Evolutionary conservation across 2,888 invertebrate species (phyloP).

Genomic region (Nematopogon swammerdamellus): DNA sequence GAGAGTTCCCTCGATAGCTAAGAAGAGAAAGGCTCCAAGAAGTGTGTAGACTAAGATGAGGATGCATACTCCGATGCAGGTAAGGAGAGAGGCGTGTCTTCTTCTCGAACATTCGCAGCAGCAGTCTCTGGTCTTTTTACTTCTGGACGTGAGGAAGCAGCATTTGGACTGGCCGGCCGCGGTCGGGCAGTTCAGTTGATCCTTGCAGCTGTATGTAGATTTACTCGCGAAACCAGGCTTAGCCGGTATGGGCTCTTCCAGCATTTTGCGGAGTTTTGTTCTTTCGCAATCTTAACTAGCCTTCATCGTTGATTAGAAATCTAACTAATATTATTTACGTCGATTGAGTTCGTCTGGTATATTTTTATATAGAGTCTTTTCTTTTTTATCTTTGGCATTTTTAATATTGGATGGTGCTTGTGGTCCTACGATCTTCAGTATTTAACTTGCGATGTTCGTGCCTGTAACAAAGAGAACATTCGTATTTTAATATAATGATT

Average conservation of each 20-base stretch:
- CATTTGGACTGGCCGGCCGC: slow-evolving; percentile 4
- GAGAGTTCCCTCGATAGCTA: slow-evolving; percentile 73
- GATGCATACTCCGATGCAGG: slow-evolving; percentile 78
- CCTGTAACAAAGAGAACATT: background rate
- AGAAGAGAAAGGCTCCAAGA: slow-evolving; percentile 88
- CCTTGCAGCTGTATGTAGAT: background rate
- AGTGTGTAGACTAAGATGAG: slow-evolving; percentile 89
- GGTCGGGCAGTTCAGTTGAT: background rate
- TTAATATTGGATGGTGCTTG: background rate
- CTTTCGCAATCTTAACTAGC: background rate
- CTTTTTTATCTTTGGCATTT: background rate
- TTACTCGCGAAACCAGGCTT: slow-evolving; percentile 1
- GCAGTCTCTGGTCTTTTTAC: slow-evolving; percentile 24
- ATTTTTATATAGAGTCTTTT: background rate
- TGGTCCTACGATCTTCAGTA: background rate
- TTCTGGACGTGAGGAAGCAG: slow-evolving; percentile 9
- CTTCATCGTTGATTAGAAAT: background rate
- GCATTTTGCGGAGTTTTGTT: slow-evolving; percentile 2
- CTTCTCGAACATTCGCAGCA: slow-evolving; percentile 52
- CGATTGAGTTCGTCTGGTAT: background rate
- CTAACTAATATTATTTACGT: no score
- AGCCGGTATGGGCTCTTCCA: slow-evolving; percentile 1
- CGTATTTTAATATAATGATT: no score
- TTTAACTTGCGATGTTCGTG: background rate
- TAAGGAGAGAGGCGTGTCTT: slow-evolving; percentile 54